phyloP scores from a whole-genome alignment of 2,797 vertebrate genomes.

The Tangara arthus region DNA sequence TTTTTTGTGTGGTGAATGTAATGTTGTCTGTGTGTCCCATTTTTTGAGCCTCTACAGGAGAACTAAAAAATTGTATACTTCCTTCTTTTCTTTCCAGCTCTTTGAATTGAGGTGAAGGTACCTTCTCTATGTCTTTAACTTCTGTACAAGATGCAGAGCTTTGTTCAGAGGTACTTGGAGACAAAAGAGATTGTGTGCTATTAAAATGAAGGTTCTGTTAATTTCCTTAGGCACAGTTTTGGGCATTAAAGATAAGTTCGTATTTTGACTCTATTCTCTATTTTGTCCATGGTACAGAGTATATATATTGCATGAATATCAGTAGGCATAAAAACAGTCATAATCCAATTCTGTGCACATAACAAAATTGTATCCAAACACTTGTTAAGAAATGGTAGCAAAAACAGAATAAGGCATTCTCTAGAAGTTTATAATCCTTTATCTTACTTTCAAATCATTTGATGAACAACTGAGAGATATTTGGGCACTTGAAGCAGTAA shows the following conservation, averaged over 20 bases:
- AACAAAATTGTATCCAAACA: neutral
- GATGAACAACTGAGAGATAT: neutral
- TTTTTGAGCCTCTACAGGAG: neutral
- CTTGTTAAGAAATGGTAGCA: neutral
- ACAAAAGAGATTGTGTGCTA: neutral
- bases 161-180: neutral
- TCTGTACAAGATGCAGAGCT: neutral
- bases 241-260: neutral
- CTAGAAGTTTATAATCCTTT: neutral
- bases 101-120: neutral
- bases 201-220: neutral
- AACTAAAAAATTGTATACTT: neutral
- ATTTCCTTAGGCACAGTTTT: neutral
- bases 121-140: neutral
- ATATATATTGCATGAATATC: neutral
- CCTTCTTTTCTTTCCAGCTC: neutral
- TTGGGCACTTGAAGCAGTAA: neutral
- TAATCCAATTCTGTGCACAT: neutral
- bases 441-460: neutral
- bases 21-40: neutral
- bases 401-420: neutral
- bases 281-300: neutral
- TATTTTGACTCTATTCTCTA: neutral
- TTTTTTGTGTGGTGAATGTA: neutral
- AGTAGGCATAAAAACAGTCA: fast-evolving